A percentile compares a stretch with the other conserved stretches of the same genome.
Conservation (phyloP, 2,797 vertebrate species). For the Urophycis tenuis region DNA sequence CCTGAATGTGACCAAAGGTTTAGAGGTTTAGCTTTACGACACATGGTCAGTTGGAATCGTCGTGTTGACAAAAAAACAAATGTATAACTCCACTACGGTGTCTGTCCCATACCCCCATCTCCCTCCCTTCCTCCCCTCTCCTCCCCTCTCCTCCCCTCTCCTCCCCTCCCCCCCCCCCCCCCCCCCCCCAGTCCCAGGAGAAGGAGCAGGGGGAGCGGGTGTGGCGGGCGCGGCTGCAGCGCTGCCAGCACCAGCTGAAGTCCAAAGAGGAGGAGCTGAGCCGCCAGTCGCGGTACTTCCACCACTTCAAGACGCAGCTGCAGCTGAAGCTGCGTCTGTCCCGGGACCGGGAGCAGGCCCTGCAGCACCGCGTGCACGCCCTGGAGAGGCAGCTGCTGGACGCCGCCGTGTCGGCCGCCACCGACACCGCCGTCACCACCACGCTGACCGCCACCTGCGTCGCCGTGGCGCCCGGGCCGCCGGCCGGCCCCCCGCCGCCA, state of each 20-base stretch:
- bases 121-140: no score
- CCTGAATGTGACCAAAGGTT: not conserved
- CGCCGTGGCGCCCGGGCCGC: slow-evolving; percentile 37
- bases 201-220: slow-evolving; percentile 64
- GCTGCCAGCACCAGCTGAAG: slow-evolving; percentile 73
- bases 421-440: slow-evolving; percentile 36
- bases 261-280: slow-evolving; percentile 75
- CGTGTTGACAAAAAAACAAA: not conserved
- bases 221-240: slow-evolving; percentile 65
- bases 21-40: not conserved
- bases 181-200: slow-evolving; percentile 58
- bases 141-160: not conserved
- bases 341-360: slow-evolving; percentile 65
- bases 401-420: slow-evolving; percentile 59
- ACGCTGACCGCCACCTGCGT: slow-evolving; percentile 40
- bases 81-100: not conserved
- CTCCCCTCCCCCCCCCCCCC: not conserved
- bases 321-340: slow-evolving; percentile 65
- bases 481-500: slow-evolving; percentile 36
- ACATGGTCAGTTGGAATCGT: not conserved
- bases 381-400: slow-evolving; percentile 73
- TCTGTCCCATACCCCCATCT: not conserved
- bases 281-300: slow-evolving; percentile 75
- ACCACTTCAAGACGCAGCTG: slow-evolving; percentile 74
- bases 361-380: slow-evolving; percentile 64